These are phyloP conservation scores for Peromyscus melanophrys DNA, from an alignment of 2,797 vertebrate genomes.

Conservation along the genomic window DNA sequence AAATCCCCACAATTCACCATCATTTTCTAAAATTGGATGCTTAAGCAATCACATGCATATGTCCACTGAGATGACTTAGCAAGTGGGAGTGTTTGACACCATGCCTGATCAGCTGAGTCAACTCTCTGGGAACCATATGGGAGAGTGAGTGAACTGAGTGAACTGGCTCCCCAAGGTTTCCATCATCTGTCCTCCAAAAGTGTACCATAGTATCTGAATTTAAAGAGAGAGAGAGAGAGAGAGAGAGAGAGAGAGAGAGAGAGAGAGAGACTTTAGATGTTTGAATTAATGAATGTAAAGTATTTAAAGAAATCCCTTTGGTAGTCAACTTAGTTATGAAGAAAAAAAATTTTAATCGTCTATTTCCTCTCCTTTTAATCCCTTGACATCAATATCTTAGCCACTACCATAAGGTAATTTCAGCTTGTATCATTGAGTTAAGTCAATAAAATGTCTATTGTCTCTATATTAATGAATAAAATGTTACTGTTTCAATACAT, in stretches of 20 bases:
- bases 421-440: background rate
- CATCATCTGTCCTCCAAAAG: background rate
- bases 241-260: too few species aligned
- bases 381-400: background rate
- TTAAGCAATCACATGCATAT: background rate
- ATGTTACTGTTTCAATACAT: background rate
- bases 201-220: background rate
- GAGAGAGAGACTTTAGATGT: background rate
- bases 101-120: background rate
- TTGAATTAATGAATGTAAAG: background rate
- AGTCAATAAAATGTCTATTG: background rate
- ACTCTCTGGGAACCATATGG: background rate
- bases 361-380: background rate
- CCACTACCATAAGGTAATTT: background rate
- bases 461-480: conserved; percentile 25
- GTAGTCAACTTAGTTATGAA: background rate
- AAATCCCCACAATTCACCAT: too few species aligned
- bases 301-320: background rate
- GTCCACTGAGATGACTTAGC: background rate
- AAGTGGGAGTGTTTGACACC: background rate
- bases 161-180: background rate
- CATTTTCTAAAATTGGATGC: background rate
- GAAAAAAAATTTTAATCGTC: background rate
- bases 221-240: too few species aligned
- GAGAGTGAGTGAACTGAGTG: background rate